phyloP scores from a whole-genome alignment of 2,888 invertebrate genomes.

The Scaptomyza tumidula region DNA sequence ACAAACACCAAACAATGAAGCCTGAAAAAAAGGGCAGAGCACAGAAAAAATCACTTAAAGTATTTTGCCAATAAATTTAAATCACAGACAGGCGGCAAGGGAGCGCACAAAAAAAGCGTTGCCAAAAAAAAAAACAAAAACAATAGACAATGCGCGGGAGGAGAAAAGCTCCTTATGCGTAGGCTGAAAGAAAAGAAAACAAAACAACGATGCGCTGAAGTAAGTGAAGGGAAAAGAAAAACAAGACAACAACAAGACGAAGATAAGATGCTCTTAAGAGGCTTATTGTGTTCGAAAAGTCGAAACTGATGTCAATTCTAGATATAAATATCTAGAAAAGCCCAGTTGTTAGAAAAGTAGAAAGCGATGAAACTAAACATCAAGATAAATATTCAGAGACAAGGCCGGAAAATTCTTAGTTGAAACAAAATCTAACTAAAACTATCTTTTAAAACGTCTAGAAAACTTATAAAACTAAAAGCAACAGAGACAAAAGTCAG shows the following conservation, averaged over 20 bases:
- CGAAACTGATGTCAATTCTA: not conserved
- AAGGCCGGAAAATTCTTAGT: not conserved
- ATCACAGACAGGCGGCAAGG: conserved; percentile 62
- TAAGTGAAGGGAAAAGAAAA: conserved; percentile 10
- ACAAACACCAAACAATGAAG: conserved; percentile 22
- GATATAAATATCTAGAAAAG: not conserved
- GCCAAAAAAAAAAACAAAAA: conserved; percentile 8
- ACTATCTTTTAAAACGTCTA: not conserved
- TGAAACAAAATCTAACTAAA: not conserved
- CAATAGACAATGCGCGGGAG: conserved; percentile 42
- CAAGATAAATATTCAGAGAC: not conserved
- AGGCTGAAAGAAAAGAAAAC: conserved; percentile 18
- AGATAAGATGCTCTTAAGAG: conserved; percentile 15
- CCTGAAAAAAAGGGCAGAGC: conserved; percentile 6
- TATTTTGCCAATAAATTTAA: conserved; percentile 81
- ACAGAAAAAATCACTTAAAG: conserved; percentile 75
- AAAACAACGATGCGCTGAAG: conserved; percentile 22
- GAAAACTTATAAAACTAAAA: too few relatives aligned
- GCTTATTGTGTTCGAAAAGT: not conserved
- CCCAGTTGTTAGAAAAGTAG: not conserved
- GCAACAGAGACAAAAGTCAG: too few relatives aligned
- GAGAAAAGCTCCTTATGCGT: conserved; percentile 22
- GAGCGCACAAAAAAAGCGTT: conserved; percentile 13
- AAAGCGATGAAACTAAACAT: too few relatives aligned
- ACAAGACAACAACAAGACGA: conserved; percentile 28